Conservation (phyloP, 2,797 vertebrate species). For the Semotilus atromaculatus region DNA sequence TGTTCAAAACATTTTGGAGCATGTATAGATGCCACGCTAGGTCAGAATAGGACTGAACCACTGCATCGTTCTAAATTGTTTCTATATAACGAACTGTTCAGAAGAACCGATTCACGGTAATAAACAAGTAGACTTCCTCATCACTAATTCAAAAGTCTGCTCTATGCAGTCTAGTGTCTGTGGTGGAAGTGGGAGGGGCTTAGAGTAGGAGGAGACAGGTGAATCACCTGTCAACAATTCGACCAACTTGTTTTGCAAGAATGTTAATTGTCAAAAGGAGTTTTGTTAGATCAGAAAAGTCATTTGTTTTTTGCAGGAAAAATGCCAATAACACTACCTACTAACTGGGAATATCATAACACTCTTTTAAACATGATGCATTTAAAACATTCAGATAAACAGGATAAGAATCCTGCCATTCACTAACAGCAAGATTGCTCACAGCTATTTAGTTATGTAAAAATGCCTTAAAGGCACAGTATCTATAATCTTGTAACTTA, state of each 20-base stretch:
- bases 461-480: background rate
- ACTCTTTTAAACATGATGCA: background rate
- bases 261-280: background rate
- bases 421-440: background rate
- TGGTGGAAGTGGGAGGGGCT: background rate
- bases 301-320: background rate
- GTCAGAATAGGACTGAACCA: background rate
- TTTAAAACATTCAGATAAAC: background rate
- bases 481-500: background rate
- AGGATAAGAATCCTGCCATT: background rate
- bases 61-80: background rate
- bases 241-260: background rate
- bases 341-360: background rate
- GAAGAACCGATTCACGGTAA: background rate
- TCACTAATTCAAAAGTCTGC: background rate
- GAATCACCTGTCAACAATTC: slow-evolving; percentile 7
- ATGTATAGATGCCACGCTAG: background rate
- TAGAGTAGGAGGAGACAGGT: background rate
- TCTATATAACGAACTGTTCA: background rate
- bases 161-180: background rate
- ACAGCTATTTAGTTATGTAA: background rate
- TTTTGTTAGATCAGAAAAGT: background rate
- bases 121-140: background rate
- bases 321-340: background rate
- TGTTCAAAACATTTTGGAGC: background rate